Percentiles rank a stretch among this genome's conserved stretches.
Evolutionary conservation across 2,888 invertebrate species (phyloP).

Genomic region (Mesorhabditis spiculigera): DNA sequence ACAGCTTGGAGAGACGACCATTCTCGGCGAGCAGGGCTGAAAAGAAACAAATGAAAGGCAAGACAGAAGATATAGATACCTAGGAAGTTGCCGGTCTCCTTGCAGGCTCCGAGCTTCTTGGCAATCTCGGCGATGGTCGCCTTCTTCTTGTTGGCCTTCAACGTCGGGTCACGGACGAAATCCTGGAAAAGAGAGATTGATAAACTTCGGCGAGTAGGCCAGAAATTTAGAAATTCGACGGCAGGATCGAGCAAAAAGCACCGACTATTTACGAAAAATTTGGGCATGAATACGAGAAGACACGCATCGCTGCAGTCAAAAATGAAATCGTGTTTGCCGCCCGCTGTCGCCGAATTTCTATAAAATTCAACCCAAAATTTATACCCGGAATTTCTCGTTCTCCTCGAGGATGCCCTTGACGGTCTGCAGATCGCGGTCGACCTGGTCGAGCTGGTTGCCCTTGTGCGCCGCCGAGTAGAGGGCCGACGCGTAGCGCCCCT

Average conservation of each 20-base stretch:
- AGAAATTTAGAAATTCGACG: neutral
- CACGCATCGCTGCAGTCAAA: neutral
- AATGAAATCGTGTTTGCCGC: neutral
- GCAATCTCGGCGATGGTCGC: constrained; percentile 72
- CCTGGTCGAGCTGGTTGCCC: constrained; percentile 77
- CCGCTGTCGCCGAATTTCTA: neutral
- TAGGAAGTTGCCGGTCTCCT: constrained; percentile 63
- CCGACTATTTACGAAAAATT: too few relatives aligned
- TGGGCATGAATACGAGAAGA: too few relatives aligned
- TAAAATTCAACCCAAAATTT: constrained; percentile 10
- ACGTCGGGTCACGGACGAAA: constrained; percentile 79
- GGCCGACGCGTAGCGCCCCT: constrained; percentile 93
- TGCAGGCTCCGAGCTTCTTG: constrained; percentile 64
- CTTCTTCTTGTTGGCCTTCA: constrained; percentile 77
- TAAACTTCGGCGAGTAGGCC: too few relatives aligned
- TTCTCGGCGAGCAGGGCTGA: constrained; percentile 77
- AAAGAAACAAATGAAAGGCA: constrained; percentile 16
- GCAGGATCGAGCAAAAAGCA: neutral
- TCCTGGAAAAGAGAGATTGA: constrained; percentile 71
- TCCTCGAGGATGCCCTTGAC: constrained; percentile 67
- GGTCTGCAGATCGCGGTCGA: constrained; percentile 82
- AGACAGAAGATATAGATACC: constrained; percentile 18
- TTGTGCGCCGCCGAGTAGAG: constrained; percentile 91
- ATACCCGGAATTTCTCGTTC: constrained; percentile 47
- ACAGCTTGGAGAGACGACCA: constrained; percentile 78